Evolutionary conservation across 2,797 vertebrate species (phyloP).

Genomic region (Adelosebastes latens): DNA sequence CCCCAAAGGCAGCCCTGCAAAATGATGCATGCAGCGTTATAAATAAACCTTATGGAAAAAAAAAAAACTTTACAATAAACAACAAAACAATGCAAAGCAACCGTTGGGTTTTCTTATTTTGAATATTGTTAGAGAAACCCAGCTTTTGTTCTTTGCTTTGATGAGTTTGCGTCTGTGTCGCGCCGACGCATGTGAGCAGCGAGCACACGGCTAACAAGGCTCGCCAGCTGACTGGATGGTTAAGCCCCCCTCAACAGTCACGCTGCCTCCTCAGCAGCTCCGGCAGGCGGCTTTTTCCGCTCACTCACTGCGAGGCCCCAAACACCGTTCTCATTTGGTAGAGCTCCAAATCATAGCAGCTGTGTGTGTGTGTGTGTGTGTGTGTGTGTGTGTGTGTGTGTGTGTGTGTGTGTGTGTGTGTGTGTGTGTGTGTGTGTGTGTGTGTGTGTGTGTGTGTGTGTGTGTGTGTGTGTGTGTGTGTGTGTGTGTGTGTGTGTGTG

Average conservation of each 20-base stretch:
- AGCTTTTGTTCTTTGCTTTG: conserved; percentile 49
- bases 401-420: neutral
- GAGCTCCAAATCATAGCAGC: conserved; percentile 73
- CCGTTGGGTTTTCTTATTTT: conserved; percentile 38
- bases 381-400: neutral
- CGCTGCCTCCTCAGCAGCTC: conserved; percentile 57
- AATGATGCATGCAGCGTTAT: conserved; percentile 82
- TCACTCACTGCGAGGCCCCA: conserved; percentile 60
- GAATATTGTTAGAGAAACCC: conserved; percentile 38
- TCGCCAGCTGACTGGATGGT: conserved; percentile 72
- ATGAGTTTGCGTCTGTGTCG: conserved; percentile 40
- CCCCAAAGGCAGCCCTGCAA: conserved; percentile 77
- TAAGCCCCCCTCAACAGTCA: conserved; percentile 64
- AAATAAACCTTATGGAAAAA: conserved; percentile 74
- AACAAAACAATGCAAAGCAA: conserved; percentile 69
- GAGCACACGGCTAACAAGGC: conserved; percentile 71
- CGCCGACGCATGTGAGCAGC: conserved; percentile 23
- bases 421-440: too few species aligned
- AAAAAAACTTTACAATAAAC: conserved; percentile 57
- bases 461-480: too few species aligned
- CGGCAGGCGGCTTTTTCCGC: conserved; percentile 58
- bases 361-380: conserved; percentile 43
- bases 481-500: too few species aligned
- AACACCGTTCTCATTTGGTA: conserved; percentile 71
- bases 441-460: too few species aligned